phyloP scores from a whole-genome alignment of 2,888 invertebrate genomes.

The Diloba caeruleocephala region DNA sequence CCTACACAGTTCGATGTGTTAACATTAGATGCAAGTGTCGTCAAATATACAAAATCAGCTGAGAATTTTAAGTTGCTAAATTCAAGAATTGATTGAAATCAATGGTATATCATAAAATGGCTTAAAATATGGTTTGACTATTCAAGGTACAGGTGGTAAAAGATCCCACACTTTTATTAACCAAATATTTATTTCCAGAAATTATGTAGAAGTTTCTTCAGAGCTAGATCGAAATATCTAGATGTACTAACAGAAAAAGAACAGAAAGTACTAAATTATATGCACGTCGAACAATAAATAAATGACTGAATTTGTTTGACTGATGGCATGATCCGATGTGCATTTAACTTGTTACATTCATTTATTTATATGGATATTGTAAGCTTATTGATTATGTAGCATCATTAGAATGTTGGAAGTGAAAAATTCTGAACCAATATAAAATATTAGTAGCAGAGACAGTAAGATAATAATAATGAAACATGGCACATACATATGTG shows the following conservation, averaged over 20 bases:
- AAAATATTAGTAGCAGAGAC: background rate
- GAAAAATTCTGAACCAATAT: conserved; percentile 1
- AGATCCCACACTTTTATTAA: conserved; percentile 55
- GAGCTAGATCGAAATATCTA: background rate
- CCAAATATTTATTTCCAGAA: conserved; percentile 49
- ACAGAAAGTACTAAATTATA: conserved; percentile 22
- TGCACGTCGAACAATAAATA: conserved; percentile 43
- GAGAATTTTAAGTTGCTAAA: conserved; percentile 21
- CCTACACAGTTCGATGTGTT: conserved; percentile 23
- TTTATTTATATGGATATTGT: background rate
- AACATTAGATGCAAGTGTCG: conserved; percentile 36
- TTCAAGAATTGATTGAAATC: conserved; percentile 25
- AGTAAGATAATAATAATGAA: conserved; percentile 21
- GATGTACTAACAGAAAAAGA: no score
- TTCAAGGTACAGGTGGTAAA: conserved; percentile 46
- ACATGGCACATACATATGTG: conserved; percentile 73
- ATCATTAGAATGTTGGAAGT: background rate
- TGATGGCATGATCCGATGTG: conserved; percentile 25
- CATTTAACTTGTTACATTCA: conserved; percentile 22
- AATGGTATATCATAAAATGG: conserved; percentile 33
- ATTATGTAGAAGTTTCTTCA: conserved; percentile 1
- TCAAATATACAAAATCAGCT: conserved; percentile 17
- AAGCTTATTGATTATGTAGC: background rate
- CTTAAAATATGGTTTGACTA: conserved; percentile 49
- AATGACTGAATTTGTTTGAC: conserved; percentile 37